Base-by-base conservation (phyloP, 1,140 invertebrate species). In the Paramacrobiotus metropolitanus region DNA sequence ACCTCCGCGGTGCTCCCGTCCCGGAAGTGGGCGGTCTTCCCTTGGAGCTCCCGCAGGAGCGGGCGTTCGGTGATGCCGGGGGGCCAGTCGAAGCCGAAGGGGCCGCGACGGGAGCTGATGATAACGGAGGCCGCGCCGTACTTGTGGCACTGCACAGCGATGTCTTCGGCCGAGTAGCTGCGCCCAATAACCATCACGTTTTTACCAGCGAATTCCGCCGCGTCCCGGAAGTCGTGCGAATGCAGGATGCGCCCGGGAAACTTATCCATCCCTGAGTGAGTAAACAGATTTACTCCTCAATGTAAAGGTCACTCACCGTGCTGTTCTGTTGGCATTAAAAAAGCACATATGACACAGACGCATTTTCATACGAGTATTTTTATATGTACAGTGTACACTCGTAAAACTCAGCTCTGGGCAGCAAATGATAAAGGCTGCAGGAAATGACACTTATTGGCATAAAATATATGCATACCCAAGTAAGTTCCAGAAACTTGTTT, bases 1-100 rank as follows among this genome's bases (percentile, higher is more conserved):
- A 71, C 68, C 31, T 72, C 68, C 24, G 64, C 67, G 44, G 55
- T 62, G 24, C 65, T 31, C 1, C 70, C 71, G 67, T 72, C 66
- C 29, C 67, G 64, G 64, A 74, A 73, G 3, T 63, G 60, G 4
- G 71, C 71, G 15, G 59, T 67, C 18, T 66, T 67, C 1, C 67
- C 69, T 40, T 69, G 65, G 30, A 74, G 67, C 64, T 67, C 68
- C 69, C 21, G n/a, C 28, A 64, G 2, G 2, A 64, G 48, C 1
- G 64, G 64, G 2, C 44, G 28, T 55, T 64, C 64, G 2, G 3
- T 29, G 20, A 64, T 62, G 18, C 31, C 59, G 1, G 40, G n/a
- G 2, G 64, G 64, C 64, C 64, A 64, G 30, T 61, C 60, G 29
- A 64, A 64, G 20, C 48, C 64, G 62, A 64, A 64, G 20, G 64